phyloP scores from a whole-genome alignment of 2,888 invertebrate genomes.

The Aleiodes alternator region DNA sequence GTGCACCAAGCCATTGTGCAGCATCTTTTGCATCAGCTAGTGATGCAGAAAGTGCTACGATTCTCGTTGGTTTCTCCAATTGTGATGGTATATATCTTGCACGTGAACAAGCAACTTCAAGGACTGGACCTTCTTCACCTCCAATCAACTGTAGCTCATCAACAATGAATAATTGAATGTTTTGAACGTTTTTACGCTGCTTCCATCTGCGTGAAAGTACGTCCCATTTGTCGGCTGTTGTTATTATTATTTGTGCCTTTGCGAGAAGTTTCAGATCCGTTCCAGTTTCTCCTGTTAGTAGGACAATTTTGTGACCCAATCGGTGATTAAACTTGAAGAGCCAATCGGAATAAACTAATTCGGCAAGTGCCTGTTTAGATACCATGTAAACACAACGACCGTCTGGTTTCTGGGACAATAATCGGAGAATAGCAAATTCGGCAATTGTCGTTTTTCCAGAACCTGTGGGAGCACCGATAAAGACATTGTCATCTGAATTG shows the following conservation, averaged over 20 bases:
- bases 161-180: conserved; percentile 95
- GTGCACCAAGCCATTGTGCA: conserved; percentile 97
- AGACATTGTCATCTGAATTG: conserved; percentile 98
- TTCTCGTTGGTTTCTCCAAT: conserved; percentile 90
- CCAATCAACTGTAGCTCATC: conserved; percentile 96
- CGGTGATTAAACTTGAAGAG: conserved; percentile 88
- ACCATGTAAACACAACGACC: conserved; percentile 95
- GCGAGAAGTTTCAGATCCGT: conserved; percentile 95
- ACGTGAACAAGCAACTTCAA: conserved; percentile 93
- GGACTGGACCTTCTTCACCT: conserved; percentile 93
- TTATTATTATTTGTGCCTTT: conserved; percentile 96
- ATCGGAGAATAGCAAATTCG: conserved; percentile 94
- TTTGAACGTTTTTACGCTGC: conserved; percentile 98
- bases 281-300: conserved; percentile 97
- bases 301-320: conserved; percentile 90
- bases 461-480: conserved; percentile 95
- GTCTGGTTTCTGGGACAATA: conserved; percentile 85
- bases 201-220: conserved; percentile 99
- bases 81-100: conserved; percentile 97
- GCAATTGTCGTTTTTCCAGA: conserved; percentile 96
- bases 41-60: conserved; percentile 95
- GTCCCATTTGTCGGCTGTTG: conserved; percentile 99
- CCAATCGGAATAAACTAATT: conserved; percentile 94
- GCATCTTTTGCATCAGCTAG: conserved; percentile 96
- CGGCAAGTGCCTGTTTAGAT: conserved; percentile 93